Percentiles rank a stretch among this genome's conserved stretches.
phyloP scores from a whole-genome alignment of 1,140 invertebrate species.

The Micrasema minimum region DNA sequence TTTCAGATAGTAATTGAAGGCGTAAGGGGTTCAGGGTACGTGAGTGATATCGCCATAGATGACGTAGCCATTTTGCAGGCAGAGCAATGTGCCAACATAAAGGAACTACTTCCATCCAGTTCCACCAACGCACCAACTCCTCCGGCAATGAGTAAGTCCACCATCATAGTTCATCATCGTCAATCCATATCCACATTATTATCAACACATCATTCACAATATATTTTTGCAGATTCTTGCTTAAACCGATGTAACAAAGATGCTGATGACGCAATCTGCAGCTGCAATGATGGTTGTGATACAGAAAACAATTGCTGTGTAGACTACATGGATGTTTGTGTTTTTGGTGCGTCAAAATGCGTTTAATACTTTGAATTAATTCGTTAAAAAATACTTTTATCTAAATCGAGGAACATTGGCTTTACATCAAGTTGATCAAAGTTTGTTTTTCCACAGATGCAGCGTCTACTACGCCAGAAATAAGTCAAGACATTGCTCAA shows the following conservation, averaged over 20 bases:
- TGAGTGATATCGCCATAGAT: constrained; percentile 81
- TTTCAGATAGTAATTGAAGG: constrained; percentile 78
- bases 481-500: too few species aligned
- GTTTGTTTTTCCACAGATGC: background rate
- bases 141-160: too few species aligned
- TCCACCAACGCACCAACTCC: background rate
- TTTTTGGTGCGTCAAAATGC: constrained; percentile 43
- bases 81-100: constrained; percentile 58
- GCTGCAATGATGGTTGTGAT: constrained; percentile 38
- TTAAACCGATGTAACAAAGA: constrained; percentile 45
- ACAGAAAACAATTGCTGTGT: constrained; percentile 35
- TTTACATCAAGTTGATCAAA: too few species aligned
- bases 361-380: too few species aligned
- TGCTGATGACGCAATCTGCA: constrained; percentile 21
- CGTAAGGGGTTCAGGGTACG: constrained; percentile 71
- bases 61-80: constrained; percentile 73
- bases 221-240: constrained; percentile 51
- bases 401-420: too few species aligned
- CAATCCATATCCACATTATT: too few species aligned
- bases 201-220: too few species aligned
- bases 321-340: constrained; percentile 47
- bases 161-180: too few species aligned
- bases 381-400: too few species aligned
- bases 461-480: background rate
- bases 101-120: constrained; percentile 42